These are phyloP conservation scores for Hassar affinis DNA, from an alignment of 2,113 vertebrate genomes.

Conservation along the genomic window DNA sequence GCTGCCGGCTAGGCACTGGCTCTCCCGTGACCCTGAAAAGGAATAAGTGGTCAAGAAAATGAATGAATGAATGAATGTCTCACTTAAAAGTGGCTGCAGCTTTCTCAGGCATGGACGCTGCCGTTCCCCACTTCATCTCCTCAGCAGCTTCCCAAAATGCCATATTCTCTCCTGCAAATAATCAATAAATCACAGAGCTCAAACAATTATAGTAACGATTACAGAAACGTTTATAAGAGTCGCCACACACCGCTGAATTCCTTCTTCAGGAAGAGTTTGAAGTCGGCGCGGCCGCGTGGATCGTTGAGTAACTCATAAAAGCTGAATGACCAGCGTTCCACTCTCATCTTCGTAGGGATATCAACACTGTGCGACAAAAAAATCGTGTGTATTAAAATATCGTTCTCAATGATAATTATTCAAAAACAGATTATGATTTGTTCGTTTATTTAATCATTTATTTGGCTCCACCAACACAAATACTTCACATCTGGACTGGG, in stretches of 20 bases:
- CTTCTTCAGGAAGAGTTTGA: constrained; percentile 96
- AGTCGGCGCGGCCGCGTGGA: constrained; percentile 87
- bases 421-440: no score
- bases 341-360: constrained; percentile 87
- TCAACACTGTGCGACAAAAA: constrained; percentile 76
- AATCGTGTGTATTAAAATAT: background rate
- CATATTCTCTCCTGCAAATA: constrained; percentile 86
- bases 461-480: no score
- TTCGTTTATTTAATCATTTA: no score
- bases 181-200: background rate
- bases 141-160: constrained; percentile 98
- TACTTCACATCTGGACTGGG: no score
- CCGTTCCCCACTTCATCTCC: constrained; percentile 90
- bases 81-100: constrained; percentile 93
- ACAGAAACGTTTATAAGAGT: background rate
- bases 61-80: constrained; percentile 44
- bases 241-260: constrained; percentile 88
- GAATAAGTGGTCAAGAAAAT: no score
- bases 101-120: constrained; percentile 87
- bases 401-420: no score
- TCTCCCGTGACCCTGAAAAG: no score
- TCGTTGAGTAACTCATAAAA: constrained; percentile 89
- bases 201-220: background rate
- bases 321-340: constrained; percentile 95
- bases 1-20: no score